Conservation (phyloP, 2,797 vertebrate species). For the Enteromius mattozi region DNA sequence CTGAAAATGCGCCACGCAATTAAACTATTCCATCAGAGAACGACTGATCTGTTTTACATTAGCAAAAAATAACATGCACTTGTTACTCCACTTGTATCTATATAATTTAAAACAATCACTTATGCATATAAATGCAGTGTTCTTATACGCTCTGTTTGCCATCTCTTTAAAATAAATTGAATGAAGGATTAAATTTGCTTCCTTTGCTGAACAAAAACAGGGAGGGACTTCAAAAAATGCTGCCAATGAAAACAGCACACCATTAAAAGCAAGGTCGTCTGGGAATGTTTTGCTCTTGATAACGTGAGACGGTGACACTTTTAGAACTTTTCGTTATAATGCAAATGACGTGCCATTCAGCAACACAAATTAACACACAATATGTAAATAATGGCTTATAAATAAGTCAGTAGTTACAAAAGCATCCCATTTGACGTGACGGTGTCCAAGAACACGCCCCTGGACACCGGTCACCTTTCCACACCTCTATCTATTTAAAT, state of each 20-base stretch:
- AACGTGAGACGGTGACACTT: neutral
- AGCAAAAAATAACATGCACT: neutral
- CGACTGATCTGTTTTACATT: neutral
- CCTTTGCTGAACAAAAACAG: neutral
- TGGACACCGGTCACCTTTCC: constrained; percentile 21
- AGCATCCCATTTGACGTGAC: neutral
- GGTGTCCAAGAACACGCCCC: neutral
- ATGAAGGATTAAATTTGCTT: neutral
- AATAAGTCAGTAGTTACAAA: neutral
- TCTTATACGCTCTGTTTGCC: neutral
- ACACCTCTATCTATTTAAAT: constrained; percentile 38
- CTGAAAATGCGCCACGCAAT: neutral
- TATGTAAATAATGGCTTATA: neutral
- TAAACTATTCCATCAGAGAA: neutral
- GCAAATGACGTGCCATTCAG: neutral
- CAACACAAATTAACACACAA: neutral
- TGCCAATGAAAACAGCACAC: neutral
- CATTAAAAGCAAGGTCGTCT: neutral
- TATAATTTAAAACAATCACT: neutral
- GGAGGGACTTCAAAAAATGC: neutral
- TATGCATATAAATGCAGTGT: neutral
- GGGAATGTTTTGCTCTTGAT: neutral
- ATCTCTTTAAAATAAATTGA: neutral
- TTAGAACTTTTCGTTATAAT: neutral
- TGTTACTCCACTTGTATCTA: neutral